A percentile compares a stretch with the other conserved stretches of the same genome.
Conservation (phyloP, 2,113 vertebrate species). For the Morone saxatilis region DNA sequence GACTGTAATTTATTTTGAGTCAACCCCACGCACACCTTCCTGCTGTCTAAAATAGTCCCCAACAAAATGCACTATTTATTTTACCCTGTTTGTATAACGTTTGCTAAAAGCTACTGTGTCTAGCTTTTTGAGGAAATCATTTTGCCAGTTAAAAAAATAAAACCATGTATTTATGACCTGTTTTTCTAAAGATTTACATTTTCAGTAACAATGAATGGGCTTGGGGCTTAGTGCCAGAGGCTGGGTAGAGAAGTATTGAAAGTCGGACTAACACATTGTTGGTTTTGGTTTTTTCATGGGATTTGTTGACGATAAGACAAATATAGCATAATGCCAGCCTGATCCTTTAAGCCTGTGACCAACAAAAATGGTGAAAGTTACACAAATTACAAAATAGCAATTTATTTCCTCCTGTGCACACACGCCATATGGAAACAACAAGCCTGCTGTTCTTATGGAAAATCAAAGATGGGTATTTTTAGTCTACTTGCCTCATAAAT, state of each 20-base stretch:
- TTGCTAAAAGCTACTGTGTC: background rate
- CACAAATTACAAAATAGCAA: background rate
- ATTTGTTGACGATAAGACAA: background rate
- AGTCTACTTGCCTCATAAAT: too few relatives aligned
- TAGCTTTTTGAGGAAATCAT: background rate
- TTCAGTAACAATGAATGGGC: background rate
- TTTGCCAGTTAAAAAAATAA: background rate
- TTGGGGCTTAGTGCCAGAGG: background rate
- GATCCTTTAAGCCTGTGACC: background rate
- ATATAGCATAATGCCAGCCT: background rate
- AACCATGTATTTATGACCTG: background rate
- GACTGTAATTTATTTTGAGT: background rate
- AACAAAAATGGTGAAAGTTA: background rate
- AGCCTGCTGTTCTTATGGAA: background rate
- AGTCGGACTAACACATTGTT: background rate
- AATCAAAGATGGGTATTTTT: too few relatives aligned
- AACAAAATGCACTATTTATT: background rate
- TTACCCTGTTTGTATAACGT: too few relatives aligned
- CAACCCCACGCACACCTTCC: background rate
- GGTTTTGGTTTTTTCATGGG: background rate
- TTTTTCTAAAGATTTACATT: background rate
- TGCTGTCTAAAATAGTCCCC: background rate
- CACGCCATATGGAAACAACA: background rate
- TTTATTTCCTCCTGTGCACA: background rate
- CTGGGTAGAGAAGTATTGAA: background rate